Evolutionary conservation across 2,113 vertebrate species (phyloP).

Genomic region (Thalassoma bifasciatum): DNA sequence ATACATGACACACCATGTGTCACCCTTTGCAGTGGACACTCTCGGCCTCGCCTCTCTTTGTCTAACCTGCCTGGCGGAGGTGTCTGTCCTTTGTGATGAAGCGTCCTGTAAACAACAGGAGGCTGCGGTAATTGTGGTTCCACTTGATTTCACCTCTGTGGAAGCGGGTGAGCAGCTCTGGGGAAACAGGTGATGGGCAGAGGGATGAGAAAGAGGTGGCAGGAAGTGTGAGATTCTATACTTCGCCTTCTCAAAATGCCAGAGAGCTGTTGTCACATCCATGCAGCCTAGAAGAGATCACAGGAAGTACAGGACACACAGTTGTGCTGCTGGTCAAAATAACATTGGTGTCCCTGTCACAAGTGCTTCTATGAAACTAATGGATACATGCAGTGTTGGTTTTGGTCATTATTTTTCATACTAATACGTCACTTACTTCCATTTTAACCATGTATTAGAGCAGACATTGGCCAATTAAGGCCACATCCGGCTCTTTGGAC

Average conservation of each 20-base stretch:
- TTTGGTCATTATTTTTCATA: neutral
- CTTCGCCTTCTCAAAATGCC: slow-evolving; percentile 11
- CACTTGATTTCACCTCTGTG: slow-evolving; percentile 61
- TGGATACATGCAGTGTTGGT: neutral
- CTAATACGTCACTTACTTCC: too few species aligned
- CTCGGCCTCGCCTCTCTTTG: slow-evolving; percentile 8
- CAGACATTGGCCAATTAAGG: too few species aligned
- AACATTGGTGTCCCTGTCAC: neutral
- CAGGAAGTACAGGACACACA: neutral
- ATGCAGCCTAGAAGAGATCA: slow-evolving; percentile 1
- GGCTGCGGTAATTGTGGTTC: slow-evolving; percentile 69
- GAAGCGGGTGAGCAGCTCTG: slow-evolving; percentile 45
- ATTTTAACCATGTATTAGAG: too few species aligned
- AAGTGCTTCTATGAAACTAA: neutral
- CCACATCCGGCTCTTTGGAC: too few species aligned
- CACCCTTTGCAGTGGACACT: slow-evolving; percentile 17
- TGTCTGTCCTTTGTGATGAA: slow-evolving; percentile 49
- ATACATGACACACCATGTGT: slow-evolving; percentile 20
- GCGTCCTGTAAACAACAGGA: slow-evolving; percentile 65
- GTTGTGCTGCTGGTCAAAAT: slow-evolving; percentile 1
- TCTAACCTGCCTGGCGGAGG: slow-evolving; percentile 12
- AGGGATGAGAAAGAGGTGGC: slow-evolving; percentile 12
- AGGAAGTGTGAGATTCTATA: slow-evolving; percentile 10
- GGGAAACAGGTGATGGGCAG: slow-evolving; percentile 31
- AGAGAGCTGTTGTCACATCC: slow-evolving; percentile 15